These are phyloP conservation scores for Drosophila sulfurigaster DNA, from an alignment of 1,140 invertebrate species.

Conservation along the genomic window DNA sequence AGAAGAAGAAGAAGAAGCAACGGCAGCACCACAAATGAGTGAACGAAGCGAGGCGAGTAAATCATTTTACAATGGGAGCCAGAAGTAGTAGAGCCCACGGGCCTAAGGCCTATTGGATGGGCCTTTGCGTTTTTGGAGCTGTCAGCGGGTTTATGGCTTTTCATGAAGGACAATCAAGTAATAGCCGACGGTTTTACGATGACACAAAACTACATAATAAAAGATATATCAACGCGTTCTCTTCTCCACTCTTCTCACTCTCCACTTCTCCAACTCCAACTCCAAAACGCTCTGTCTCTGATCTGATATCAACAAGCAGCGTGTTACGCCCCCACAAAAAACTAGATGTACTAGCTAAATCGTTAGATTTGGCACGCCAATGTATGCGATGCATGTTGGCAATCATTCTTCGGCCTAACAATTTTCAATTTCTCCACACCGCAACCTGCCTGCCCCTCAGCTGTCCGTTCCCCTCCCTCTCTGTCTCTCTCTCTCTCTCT, in stretches of 20 bases:
- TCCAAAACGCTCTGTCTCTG: background rate
- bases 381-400: constrained; percentile 70
- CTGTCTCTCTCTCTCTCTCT: background rate
- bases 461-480: background rate
- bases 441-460: background rate
- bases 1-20: constrained; percentile 6
- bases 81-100: background rate
- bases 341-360: constrained; percentile 56
- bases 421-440: constrained; percentile 61
- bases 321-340: constrained; percentile 17
- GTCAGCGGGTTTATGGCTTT: constrained; percentile 73
- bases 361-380: constrained; percentile 68
- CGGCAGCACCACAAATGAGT: constrained; percentile 56
- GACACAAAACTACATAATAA: constrained; percentile 82
- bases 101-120: background rate
- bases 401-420: constrained; percentile 70
- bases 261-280: background rate
- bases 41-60: constrained; percentile 63
- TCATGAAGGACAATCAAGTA: constrained; percentile 80
- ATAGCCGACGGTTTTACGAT: constrained; percentile 79
- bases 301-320: constrained; percentile 58
- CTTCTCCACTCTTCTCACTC: constrained; percentile 2
- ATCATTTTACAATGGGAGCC: constrained; percentile 76
- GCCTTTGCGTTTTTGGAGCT: constrained; percentile 21
- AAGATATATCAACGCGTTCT: constrained; percentile 69